A percentile compares a stretch with the other conserved stretches of the same genome.
phyloP scores from a whole-genome alignment of 2,797 vertebrate genomes.

The Alexandromys oeconomus region DNA sequence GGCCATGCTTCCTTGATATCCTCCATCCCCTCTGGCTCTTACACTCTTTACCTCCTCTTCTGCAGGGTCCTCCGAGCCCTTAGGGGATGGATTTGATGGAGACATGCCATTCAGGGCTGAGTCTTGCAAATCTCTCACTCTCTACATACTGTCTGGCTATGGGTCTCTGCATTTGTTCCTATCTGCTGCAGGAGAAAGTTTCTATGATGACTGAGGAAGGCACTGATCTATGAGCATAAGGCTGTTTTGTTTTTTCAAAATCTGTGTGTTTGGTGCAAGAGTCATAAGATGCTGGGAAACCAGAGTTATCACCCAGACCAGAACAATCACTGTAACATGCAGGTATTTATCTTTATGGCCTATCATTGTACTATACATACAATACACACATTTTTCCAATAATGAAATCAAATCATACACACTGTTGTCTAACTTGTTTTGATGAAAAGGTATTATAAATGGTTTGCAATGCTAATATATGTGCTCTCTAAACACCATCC shows the following conservation, averaged over 20 bases:
- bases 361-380: background rate
- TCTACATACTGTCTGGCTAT: background rate
- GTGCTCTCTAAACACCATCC: background rate
- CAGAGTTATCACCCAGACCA: background rate
- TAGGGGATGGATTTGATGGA: background rate
- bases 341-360: conserved; percentile 3
- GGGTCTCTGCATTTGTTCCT: background rate
- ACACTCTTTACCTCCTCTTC: background rate
- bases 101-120: background rate
- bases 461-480: conserved; percentile 14
- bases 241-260: conserved; percentile 39
- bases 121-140: background rate
- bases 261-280: conserved; percentile 20
- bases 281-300: conserved; percentile 30
- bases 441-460: background rate
- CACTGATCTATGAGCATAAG: background rate
- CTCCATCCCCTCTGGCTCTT: background rate
- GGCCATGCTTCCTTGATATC: background rate
- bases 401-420: background rate
- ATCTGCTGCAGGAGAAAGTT: background rate
- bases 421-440: conserved; percentile 42
- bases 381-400: conserved; percentile 12
- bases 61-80: background rate
- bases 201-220: background rate
- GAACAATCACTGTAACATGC: conserved; percentile 43